A percentile compares a stretch with the other conserved stretches of the same genome.
Conservation (phyloP, 2,797 vertebrate genomes). For the Sebastes reedi region DNA sequence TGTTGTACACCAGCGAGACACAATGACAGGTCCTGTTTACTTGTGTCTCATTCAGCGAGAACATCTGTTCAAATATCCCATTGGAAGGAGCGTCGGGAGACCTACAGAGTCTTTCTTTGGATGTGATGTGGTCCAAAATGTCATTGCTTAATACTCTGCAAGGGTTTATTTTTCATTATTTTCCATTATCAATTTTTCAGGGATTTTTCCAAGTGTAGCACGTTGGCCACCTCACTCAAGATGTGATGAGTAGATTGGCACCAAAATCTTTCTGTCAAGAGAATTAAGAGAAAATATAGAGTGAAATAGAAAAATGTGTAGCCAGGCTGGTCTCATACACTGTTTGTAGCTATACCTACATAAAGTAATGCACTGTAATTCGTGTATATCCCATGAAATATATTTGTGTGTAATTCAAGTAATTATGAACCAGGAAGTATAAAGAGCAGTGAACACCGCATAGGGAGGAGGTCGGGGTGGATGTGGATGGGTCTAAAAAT, state of each 20-base stretch:
- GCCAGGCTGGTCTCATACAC: no score
- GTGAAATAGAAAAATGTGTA: background rate
- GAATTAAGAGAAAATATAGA: conserved; percentile 24
- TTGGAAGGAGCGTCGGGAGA: conserved; percentile 31
- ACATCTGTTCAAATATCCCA: conserved; percentile 65
- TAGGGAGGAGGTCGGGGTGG: no score
- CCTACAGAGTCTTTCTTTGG: background rate
- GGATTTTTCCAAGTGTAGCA: background rate
- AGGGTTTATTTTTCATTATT: background rate
- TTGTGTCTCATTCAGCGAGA: conserved; percentile 51
- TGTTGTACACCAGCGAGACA: conserved; percentile 65
- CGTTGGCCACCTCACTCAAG: background rate
- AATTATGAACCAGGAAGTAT: no score
- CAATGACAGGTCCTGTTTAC: conserved; percentile 71
- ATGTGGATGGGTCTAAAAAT: no score
- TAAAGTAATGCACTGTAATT: no score
- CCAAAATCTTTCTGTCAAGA: conserved; percentile 3
- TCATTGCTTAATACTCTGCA: background rate
- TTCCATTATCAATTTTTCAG: background rate
- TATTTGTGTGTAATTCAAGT: no score
- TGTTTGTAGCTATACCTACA: no score
- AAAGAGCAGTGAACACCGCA: no score
- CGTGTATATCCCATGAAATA: no score
- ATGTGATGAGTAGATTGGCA: background rate
- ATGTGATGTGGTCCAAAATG: conserved; percentile 8